Evolutionary conservation across 2,797 vertebrate genomes (phyloP), one percentile per base, ranked within the genome.

Genomic region (Enteromius unitaeniatus): DNA sequence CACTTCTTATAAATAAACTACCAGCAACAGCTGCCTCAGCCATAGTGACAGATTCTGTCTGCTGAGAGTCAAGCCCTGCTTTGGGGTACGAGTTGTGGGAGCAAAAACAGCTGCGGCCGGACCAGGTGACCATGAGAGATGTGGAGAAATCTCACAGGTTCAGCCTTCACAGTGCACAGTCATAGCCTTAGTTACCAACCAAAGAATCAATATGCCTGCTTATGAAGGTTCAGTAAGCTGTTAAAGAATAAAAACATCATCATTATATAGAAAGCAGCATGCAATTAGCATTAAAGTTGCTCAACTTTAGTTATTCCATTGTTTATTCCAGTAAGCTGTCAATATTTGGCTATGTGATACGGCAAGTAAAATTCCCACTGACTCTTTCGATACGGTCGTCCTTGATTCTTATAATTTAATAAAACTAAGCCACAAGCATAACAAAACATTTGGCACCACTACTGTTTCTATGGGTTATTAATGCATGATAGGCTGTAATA

Each of bases 1-100:
- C 73, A 87, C 79, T 58, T 85, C 23, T 65, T 72, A 73, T 62
- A 85, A 81, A 60, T 85, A 40, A 62, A 78, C 80, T 9, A 51
- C 74, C 45, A 1, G 68, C 67, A 74, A 55, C 80, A 65, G 79
- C 79, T 51, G 84, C 28, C 60, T 31, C 40, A 49, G 34, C 69
- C 75, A 78, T 47, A 74, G 69, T n/a, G 26, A 51, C 47, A 55
- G 40, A 80, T 81, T 78, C 62, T 83, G 64, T 55, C 49, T 67
- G 62, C 55, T 26, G 40, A 80, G 23, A 81, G 79, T 45, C 81
- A 83, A 68, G 64, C 64, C 60, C 70, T 76, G 62, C 73, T 77
- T 83, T 76, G 47, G 17, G 60, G 3, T 67, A 60, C 42, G 72
- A 82, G 58, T 72, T 82, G 70, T 74, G 69, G 58, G 62, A 76